A percentile compares a stretch with the other conserved stretches of the same genome.
phyloP scores from a whole-genome alignment of 2,797 vertebrate genomes.

The Mustela erminea region DNA sequence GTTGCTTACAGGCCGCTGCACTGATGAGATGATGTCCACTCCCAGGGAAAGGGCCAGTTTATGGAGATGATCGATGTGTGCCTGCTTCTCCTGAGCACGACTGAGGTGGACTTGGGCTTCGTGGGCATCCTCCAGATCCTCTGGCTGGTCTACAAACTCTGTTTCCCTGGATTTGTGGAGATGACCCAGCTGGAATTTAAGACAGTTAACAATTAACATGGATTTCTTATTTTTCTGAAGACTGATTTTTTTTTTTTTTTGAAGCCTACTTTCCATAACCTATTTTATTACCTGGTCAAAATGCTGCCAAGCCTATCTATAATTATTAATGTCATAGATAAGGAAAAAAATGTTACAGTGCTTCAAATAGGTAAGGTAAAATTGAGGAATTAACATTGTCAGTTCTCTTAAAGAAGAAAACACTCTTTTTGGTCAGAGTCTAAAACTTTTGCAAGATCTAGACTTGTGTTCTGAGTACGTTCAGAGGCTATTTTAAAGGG shows the following conservation, averaged over 20 bases:
- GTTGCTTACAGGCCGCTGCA: constrained; percentile 89
- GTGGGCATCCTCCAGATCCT: constrained; percentile 76
- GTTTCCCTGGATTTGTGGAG: constrained; percentile 85
- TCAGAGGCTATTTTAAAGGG: background rate
- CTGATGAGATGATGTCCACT: constrained; percentile 88
- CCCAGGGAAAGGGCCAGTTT: constrained; percentile 88
- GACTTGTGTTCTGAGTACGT: background rate
- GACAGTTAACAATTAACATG: background rate
- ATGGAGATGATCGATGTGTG: constrained; percentile 88
- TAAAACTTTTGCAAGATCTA: background rate
- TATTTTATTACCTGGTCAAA: background rate
- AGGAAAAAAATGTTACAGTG: background rate
- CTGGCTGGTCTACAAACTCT: constrained; percentile 81
- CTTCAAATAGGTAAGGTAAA: background rate
- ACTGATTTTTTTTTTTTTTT: background rate
- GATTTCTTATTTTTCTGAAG: background rate
- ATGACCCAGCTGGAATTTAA: constrained; percentile 87
- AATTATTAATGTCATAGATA: background rate
- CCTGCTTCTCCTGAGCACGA: constrained; percentile 87
- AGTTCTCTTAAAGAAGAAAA: constrained; percentile 52
- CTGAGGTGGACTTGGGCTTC: constrained; percentile 84
- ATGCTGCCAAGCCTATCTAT: background rate
- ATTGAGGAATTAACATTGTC: background rate
- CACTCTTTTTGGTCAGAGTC: background rate
- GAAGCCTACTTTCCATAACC: background rate